A percentile compares a stretch with the other conserved stretches of the same genome.
Evolutionary conservation across 2,113 vertebrate species (phyloP).

Genomic region (Typhlomys cinereus): DNA sequence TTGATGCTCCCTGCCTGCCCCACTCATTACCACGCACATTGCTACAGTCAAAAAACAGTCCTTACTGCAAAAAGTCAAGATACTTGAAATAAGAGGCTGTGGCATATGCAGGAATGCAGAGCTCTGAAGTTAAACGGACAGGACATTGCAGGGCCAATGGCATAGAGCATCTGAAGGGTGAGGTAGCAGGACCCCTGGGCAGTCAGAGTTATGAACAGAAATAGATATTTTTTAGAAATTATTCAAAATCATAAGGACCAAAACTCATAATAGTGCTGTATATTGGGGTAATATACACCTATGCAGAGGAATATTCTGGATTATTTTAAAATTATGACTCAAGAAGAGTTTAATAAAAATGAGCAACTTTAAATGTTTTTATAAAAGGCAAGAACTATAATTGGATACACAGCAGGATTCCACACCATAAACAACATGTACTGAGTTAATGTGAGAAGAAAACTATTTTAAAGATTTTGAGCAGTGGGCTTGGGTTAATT

Average conservation of each 20-base stretch:
- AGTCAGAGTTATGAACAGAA: not conserved
- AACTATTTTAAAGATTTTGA: not conserved
- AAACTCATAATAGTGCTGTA: not conserved
- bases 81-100: not conserved
- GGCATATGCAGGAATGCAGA: not conserved
- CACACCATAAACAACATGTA: not conserved
- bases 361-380: not conserved
- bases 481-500: not conserved
- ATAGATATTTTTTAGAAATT: too few species aligned
- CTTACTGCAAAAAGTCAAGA: not conserved
- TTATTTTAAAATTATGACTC: constrained; percentile 23
- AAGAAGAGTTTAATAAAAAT: not conserved
- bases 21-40: not conserved
- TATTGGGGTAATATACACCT: not conserved
- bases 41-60: not conserved
- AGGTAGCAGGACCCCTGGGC: not conserved
- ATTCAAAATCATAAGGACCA: not conserved
- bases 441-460: not conserved
- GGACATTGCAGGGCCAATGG: not conserved
- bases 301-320: not conserved
- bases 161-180: not conserved
- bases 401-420: not conserved
- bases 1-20: not conserved
- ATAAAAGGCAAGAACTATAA: constrained; percentile 1
- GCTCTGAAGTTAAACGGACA: not conserved